Conservation (phyloP, 2,797 vertebrate species). For the Hipposideros larvatus region DNA sequence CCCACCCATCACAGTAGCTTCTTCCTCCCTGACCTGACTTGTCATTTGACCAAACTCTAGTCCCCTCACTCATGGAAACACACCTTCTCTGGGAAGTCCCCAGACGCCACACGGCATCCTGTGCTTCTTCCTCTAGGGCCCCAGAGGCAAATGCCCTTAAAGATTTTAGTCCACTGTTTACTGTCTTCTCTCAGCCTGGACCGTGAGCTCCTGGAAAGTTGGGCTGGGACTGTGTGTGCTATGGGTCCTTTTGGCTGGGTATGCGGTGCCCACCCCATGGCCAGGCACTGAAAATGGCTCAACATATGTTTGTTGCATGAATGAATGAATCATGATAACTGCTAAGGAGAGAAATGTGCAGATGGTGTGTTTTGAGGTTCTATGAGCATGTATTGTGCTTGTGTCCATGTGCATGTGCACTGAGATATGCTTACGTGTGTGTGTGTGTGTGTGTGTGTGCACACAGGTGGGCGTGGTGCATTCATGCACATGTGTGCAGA, state of each 20-base stretch:
- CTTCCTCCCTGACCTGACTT: not conserved
- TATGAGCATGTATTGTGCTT: not conserved
- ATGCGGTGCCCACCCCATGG: not conserved
- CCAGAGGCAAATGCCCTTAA: not conserved
- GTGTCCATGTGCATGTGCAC: not conserved
- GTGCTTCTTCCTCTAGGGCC: not conserved
- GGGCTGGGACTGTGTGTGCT: not conserved
- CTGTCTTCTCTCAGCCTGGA: not conserved
- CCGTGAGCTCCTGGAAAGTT: not conserved
- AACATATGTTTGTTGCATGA: not conserved
- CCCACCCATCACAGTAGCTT: not conserved
- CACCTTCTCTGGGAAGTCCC: not conserved
- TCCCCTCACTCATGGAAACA: not conserved
- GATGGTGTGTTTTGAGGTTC: not conserved
- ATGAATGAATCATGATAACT: not conserved
- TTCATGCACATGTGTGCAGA: accelerated
- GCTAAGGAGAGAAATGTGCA: not conserved
- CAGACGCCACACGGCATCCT: not conserved
- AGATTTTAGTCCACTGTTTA: not conserved
- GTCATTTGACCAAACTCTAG: not conserved
- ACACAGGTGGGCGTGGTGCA: no score
- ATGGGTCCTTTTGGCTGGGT: not conserved
- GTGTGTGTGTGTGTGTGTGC: not conserved
- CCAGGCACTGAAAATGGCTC: not conserved
- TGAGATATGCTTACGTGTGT: not conserved